These are phyloP conservation scores for Melanotaenia nigrans DNA, from an alignment of 2,797 vertebrate genomes.

Conservation along the genomic window DNA sequence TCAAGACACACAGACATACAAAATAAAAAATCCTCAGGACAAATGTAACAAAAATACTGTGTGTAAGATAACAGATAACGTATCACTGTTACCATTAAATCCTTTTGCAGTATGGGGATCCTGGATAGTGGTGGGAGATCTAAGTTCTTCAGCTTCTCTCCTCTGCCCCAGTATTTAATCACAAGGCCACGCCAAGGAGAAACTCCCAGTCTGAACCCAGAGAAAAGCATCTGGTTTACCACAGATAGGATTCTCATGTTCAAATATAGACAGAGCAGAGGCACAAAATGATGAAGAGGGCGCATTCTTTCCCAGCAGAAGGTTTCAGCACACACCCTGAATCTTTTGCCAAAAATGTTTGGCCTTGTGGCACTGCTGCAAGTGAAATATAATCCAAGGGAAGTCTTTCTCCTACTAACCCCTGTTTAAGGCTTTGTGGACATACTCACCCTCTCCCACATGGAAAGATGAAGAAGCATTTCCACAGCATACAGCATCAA, in stretches of 20 bases:
- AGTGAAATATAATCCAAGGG: conserved; percentile 45
- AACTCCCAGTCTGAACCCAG: conserved; percentile 60
- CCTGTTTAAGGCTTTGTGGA: conserved; percentile 38
- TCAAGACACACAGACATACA: neutral
- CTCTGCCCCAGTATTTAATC: conserved; percentile 57
- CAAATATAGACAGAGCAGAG: conserved; percentile 76
- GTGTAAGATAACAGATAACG: conserved; percentile 32
- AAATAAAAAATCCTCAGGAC: conserved; percentile 2
- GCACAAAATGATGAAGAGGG: conserved; percentile 57
- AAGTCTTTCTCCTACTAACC: conserved; percentile 46
- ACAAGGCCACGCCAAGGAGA: conserved; percentile 62
- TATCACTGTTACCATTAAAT: conserved; percentile 30
- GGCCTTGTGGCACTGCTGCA: conserved; percentile 44
- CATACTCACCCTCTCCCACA: conserved; percentile 31
- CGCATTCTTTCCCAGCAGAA: conserved; percentile 74
- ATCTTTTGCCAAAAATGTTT: conserved; percentile 50
- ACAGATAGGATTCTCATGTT: conserved; percentile 66
- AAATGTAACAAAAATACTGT: conserved; percentile 10
- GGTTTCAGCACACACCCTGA: conserved; percentile 68
- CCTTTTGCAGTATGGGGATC: conserved; percentile 22
- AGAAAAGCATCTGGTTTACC: conserved; percentile 72
- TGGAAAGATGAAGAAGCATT: conserved; percentile 19
- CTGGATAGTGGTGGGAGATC: conserved; percentile 34
- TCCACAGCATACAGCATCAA: conserved; percentile 19
- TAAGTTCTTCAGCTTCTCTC: conserved; percentile 48